phyloP scores from a whole-genome alignment of 2,113 vertebrate genomes.

The Dipodomys ordii region DNA sequence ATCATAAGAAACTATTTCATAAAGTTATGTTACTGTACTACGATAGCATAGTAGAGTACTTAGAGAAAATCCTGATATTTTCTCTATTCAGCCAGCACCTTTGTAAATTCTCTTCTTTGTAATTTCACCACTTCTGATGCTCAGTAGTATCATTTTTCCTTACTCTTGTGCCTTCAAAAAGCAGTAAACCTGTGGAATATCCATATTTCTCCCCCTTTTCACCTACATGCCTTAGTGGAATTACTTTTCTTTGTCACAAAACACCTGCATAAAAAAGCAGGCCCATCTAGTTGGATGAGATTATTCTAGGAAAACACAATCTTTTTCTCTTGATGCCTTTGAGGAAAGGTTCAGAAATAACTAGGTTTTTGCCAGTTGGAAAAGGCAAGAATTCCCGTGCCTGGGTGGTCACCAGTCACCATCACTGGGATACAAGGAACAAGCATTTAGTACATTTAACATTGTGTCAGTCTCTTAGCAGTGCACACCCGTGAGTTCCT shows the following conservation, averaged over 20 bases:
- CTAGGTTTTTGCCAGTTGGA: neutral
- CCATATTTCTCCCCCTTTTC: constrained; percentile 3
- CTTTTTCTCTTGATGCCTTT: neutral
- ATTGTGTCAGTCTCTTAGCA: neutral
- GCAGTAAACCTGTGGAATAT: neutral
- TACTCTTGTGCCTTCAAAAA: neutral
- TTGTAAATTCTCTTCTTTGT: constrained; percentile 27
- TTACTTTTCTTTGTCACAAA: constrained; percentile 24
- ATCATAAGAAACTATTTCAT: constrained; percentile 57
- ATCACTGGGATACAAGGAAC: neutral
- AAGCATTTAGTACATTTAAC: neutral
- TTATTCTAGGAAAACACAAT: neutral
- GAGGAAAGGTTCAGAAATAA: neutral
- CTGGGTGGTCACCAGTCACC: neutral
- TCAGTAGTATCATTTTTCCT: neutral
- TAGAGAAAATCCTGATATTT: constrained; percentile 37
- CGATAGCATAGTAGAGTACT: constrained; percentile 29
- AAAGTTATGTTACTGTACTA: constrained; percentile 27
- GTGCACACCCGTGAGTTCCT: too few species aligned
- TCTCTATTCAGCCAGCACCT: constrained; percentile 40
- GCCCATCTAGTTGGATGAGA: neutral
- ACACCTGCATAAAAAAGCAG: constrained; percentile 32
- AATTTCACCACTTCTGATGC: constrained; percentile 18
- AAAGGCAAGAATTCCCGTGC: neutral
- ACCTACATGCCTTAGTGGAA: neutral